Evolutionary conservation across 1,140 invertebrate genomes (phyloP).

Genomic region (Rhopalosiphum maidis): DNA sequence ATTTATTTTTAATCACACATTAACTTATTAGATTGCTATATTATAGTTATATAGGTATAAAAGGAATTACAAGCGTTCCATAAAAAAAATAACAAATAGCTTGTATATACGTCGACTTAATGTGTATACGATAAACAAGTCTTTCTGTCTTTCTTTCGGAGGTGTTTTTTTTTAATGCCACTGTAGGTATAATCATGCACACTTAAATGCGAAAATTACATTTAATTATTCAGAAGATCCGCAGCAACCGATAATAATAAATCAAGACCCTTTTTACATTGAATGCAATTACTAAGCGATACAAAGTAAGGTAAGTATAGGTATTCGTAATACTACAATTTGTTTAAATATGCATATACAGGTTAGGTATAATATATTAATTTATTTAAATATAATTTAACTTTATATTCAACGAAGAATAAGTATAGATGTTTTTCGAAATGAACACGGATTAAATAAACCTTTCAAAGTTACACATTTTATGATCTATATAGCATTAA

Average conservation of each 20-base stretch:
- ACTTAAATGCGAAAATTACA: not conserved
- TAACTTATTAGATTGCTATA: not conserved
- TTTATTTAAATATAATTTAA: conserved; percentile 17
- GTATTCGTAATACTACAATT: not conserved
- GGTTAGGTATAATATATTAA: not conserved
- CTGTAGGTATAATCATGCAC: not conserved
- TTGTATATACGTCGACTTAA: not conserved
- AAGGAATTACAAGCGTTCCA: not conserved
- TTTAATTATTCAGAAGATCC: conserved; percentile 13
- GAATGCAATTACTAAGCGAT: not conserved
- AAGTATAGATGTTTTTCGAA: not conserved
- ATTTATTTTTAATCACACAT: not conserved
- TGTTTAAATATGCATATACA: not conserved
- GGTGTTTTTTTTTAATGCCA: not conserved
- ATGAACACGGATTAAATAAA: not conserved
- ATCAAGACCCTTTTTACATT: not conserved
- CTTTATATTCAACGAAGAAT: not conserved
- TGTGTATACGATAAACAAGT: not conserved
- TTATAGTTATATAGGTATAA: not conserved
- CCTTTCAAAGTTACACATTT: not conserved
- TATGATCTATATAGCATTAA: not conserved
- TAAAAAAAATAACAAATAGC: not conserved
- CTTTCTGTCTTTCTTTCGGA: not conserved
- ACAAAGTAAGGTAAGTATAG: not conserved
- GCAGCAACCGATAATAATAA: not conserved